Evolutionary conservation across 2,113 vertebrate species (phyloP).

Genomic region (Phalacrocorax carbo): DNA sequence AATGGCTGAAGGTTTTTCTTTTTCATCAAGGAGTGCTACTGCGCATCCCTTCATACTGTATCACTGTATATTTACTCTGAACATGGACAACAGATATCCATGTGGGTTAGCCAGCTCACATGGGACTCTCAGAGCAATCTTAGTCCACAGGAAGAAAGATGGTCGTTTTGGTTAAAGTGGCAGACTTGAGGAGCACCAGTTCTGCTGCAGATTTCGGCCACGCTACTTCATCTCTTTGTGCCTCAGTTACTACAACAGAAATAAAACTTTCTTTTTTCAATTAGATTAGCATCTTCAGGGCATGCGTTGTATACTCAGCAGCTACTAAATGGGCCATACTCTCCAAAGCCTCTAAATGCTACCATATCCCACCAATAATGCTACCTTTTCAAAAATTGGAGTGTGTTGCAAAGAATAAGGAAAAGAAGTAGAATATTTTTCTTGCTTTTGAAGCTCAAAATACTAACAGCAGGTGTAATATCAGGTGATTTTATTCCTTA

Average conservation of each 20-base stretch:
- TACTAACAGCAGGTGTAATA: not conserved
- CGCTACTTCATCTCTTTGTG: not conserved
- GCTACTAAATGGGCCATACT: not conserved
- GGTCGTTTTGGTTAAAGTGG: not conserved
- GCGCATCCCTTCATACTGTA: not conserved
- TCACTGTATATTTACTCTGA: not conserved
- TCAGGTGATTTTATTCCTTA: not conserved
- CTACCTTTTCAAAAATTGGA: not conserved
- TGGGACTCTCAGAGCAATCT: not conserved
- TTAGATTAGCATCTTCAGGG: not conserved
- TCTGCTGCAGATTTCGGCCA: not conserved
- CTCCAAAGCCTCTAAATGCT: not conserved
- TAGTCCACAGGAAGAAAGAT: not conserved
- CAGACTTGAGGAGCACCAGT: not conserved
- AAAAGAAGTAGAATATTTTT: not conserved
- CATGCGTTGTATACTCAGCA: not conserved
- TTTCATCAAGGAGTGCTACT: not conserved
- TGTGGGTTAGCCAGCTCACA: not conserved
- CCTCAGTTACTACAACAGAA: not conserved
- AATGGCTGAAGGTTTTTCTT: not conserved
- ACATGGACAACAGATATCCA: not conserved
- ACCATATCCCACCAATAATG: not conserved
- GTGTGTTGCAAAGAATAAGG: not conserved
- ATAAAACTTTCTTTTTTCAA: rapidly evolving
- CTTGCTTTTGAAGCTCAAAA: not conserved